phyloP scores from a whole-genome alignment of 2,113 vertebrate species.

The Alethe castanea region DNA sequence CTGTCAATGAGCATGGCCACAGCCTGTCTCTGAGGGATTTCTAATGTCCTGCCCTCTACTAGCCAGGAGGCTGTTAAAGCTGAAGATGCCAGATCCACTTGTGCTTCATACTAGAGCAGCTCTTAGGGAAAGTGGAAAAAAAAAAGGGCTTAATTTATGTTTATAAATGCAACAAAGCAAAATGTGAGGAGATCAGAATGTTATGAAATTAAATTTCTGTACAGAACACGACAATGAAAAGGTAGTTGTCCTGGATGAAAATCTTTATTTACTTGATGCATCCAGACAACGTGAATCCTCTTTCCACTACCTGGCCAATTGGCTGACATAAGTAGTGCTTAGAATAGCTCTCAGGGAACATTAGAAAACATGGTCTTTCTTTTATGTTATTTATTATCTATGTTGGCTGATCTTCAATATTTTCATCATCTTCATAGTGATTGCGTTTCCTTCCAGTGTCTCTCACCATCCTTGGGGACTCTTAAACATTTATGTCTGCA shows the following conservation, averaged over 20 bases:
- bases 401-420: conserved; percentile 53
- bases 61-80: neutral
- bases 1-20: neutral
- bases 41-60: neutral
- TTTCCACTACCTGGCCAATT: neutral
- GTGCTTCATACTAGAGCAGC: neutral
- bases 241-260: neutral
- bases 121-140: neutral
- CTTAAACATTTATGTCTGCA: conserved; percentile 35
- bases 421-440: conserved; percentile 67
- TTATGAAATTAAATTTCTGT: neutral
- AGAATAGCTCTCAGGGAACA: conserved; percentile 48
- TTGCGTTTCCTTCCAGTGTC: conserved; percentile 48
- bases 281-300: neutral
- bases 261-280: neutral
- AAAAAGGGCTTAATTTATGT: neutral
- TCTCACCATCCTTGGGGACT: conserved; percentile 37
- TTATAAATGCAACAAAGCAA: neutral
- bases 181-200: neutral
- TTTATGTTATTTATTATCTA: conserved; percentile 62
- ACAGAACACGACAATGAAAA: neutral
- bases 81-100: neutral
- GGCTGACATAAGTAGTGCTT: neutral
- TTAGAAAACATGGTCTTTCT: conserved; percentile 26
- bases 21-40: neutral